Conservation (phyloP, 2,888 invertebrate genomes). For the Cryptophagus acutangulus region DNA sequence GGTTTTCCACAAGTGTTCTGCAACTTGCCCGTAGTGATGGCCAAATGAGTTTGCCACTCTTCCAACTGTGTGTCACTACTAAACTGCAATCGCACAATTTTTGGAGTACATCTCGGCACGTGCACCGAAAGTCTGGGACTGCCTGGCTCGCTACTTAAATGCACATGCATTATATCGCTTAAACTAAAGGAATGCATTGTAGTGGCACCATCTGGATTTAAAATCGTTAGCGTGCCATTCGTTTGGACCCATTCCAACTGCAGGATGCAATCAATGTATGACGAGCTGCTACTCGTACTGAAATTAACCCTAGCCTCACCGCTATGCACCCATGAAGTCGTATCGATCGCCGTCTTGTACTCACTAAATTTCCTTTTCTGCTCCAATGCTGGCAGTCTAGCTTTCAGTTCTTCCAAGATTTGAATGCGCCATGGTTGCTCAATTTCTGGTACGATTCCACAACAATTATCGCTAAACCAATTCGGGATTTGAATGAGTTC, state of each 20-base stretch:
- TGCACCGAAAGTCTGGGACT: constrained; percentile 71
- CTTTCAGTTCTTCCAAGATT: constrained; percentile 65
- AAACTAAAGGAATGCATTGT: constrained; percentile 71
- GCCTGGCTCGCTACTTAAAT: constrained; percentile 75
- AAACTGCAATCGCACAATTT: constrained; percentile 70
- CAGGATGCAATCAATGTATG: constrained; percentile 70
- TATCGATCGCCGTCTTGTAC: constrained; percentile 76
- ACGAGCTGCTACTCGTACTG: constrained; percentile 42
- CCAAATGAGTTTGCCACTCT: constrained; percentile 81
- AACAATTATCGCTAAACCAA: constrained; percentile 54
- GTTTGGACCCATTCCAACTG: constrained; percentile 78
- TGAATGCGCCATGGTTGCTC: constrained; percentile 70
- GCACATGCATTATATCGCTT: constrained; percentile 71
- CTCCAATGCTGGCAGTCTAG: constrained; percentile 47
- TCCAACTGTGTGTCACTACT: constrained; percentile 79
- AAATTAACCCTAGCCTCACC: constrained; percentile 63
- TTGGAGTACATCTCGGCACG: constrained; percentile 59
- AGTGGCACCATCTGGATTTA: constrained; percentile 71
- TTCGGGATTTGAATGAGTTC: constrained; percentile 70
- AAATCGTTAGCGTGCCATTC: constrained; percentile 61
- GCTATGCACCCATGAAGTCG: constrained; percentile 80
- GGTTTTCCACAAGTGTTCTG: constrained; percentile 52
- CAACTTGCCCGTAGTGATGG: constrained; percentile 52
- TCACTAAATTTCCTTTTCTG: constrained; percentile 32
- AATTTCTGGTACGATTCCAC: constrained; percentile 55